Conservation (phyloP, 2,888 invertebrate species). For the Troilus luridus region DNA sequence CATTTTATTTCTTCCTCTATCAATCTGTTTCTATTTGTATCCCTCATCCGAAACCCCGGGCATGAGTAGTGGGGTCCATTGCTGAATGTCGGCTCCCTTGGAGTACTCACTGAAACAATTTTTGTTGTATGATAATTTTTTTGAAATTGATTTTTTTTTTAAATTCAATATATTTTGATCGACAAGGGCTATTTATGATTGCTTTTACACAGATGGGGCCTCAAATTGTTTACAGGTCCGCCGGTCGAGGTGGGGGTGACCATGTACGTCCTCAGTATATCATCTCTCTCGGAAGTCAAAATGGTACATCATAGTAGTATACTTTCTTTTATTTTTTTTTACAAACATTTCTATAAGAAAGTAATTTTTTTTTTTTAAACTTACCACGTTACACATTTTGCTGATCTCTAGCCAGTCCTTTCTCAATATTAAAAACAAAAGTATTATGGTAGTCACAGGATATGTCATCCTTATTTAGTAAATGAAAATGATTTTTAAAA, state of each 20-base stretch:
- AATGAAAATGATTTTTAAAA: background rate
- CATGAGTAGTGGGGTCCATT: constrained; percentile 63
- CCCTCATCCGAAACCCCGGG: constrained; percentile 57
- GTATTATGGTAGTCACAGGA: background rate
- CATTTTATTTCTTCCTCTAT: constrained; percentile 56
- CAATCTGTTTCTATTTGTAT: constrained; percentile 51
- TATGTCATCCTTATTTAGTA: background rate
- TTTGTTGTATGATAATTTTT: background rate
- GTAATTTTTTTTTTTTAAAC: background rate
- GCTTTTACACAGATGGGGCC: constrained; percentile 54
- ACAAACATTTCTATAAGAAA: constrained; percentile 29
- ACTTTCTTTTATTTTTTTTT: constrained; percentile 45
- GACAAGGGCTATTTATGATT: constrained; percentile 37
- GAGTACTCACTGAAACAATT: background rate
- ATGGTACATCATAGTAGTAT: constrained; percentile 70
- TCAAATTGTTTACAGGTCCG: constrained; percentile 69
- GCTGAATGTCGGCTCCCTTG: constrained; percentile 58
- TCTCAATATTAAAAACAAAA: constrained; percentile 4
- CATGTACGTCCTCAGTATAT: constrained; percentile 75
- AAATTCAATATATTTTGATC: constrained; percentile 37
- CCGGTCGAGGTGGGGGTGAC: constrained; percentile 74
- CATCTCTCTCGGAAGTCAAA: constrained; percentile 75
- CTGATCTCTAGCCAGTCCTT: constrained; percentile 42
- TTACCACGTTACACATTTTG: constrained; percentile 37
- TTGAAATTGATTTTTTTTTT: constrained; percentile 11